Percentiles rank a stretch among this genome's conserved stretches.
Evolutionary conservation across 2,888 invertebrate genomes (phyloP).

Genomic region (Acronicta alni): DNA sequence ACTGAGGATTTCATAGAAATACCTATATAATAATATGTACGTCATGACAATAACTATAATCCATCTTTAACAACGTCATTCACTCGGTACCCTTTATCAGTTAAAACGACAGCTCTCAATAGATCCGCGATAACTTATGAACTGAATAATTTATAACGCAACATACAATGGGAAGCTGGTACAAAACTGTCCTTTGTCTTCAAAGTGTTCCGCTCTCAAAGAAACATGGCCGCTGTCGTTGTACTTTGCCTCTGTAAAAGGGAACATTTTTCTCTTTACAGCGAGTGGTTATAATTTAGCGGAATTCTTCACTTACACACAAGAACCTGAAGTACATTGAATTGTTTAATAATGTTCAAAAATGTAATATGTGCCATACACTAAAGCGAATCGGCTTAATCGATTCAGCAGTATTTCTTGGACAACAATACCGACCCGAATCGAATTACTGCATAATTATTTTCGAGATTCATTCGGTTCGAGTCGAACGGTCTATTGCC

Average conservation of each 20-base stretch:
- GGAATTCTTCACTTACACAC: conserved; percentile 35
- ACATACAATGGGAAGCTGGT: conserved; percentile 41
- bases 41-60: neutral
- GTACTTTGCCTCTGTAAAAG: conserved; percentile 52
- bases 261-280: conserved; percentile 54
- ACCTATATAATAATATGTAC: no score
- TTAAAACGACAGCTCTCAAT: conserved; percentile 20
- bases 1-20: no score
- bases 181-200: conserved; percentile 62
- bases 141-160: conserved; percentile 60
- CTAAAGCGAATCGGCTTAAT: no score
- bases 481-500: no score
- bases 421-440: no score
- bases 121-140: conserved; percentile 53
- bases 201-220: conserved; percentile 58
- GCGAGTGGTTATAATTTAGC: conserved; percentile 58
- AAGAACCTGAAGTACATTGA: conserved; percentile 27
- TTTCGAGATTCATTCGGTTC: no score
- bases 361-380: conserved; percentile 3
- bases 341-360: conserved; percentile 11
- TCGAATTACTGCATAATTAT: no score
- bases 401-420: no score
- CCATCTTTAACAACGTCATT: neutral
- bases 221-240: conserved; percentile 48
- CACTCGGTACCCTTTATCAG: neutral